Percentiles rank a stretch among this genome's conserved stretches.
phyloP scores from a whole-genome alignment of 2,888 invertebrate species.

The Tuberolachnus salignus region DNA sequence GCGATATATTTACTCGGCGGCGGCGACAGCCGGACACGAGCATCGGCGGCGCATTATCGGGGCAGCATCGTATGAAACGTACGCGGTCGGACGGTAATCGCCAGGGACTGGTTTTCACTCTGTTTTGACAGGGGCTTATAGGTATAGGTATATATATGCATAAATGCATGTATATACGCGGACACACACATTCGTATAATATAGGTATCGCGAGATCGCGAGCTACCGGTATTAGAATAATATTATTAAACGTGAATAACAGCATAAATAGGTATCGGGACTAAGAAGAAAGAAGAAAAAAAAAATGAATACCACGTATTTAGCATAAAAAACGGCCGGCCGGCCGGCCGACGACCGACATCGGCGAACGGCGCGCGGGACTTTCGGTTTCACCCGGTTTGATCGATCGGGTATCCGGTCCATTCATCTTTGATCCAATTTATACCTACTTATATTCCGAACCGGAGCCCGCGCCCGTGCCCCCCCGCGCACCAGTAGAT shows the following conservation, averaged over 20 bases:
- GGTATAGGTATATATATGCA: background rate
- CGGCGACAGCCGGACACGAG: too few relatives aligned
- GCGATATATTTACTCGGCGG: too few relatives aligned
- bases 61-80: too few relatives aligned
- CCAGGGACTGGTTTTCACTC: slow-evolving; percentile 34
- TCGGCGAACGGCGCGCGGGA: background rate
- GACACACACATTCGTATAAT: too few relatives aligned
- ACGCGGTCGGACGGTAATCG: slow-evolving; percentile 2
- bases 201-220: slow-evolving; percentile 7
- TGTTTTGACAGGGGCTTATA: slow-evolving; percentile 51
- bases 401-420: slow-evolving; percentile 49
- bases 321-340: slow-evolving; percentile 41
- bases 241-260: background rate
- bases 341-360: background rate
- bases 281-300: background rate
- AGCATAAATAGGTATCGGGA: background rate
- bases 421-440: slow-evolving; percentile 53
- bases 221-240: slow-evolving; percentile 50
- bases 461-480: too few relatives aligned
- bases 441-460: background rate
- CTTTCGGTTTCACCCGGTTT: slow-evolving; percentile 48
- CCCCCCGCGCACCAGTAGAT: too few relatives aligned
- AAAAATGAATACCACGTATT: background rate
- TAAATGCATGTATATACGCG: too few relatives aligned
- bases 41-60: too few relatives aligned